Evolutionary conservation across 1,140 invertebrate genomes (phyloP), one percentile per base, ranked within the genome.

Genomic region (Zaprionus nigranus): DNA sequence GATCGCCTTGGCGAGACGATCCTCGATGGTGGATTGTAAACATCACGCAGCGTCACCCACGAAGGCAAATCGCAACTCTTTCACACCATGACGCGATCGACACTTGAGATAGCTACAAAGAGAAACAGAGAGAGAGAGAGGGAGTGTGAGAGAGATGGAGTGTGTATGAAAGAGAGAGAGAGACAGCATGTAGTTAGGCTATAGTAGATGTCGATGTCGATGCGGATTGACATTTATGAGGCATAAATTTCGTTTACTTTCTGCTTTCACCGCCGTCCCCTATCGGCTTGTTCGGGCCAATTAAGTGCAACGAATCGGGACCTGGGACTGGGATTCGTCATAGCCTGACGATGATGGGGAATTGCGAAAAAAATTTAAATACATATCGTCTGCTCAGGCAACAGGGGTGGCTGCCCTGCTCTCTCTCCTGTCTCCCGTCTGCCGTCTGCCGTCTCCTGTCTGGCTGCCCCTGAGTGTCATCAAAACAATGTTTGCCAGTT

Each of bases 401-500:
- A 71, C 56, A 71, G 68, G 74, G 74, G 74, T 76, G 74, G 74
- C 49, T 53, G 38, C 15, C n/a, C 38, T 12, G 9, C 30, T 17
- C 34, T 51, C 26, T 30, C 38, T 12, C 7, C 30, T 13, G 36
- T 51, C 17, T 9, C 0, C 28, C 28, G n/a, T 17, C 26, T 20
- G 9, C 56, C 28, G 15, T 17, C 26, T 17, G 15, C 56, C 13
- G 43, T 34, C 43, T n/a, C 0, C 28, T 1, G 15, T 17, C 26
- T 38, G 40, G 51, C 82, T 86, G 82, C 68, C 83, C 81, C 84
- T 84, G 78, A 87, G 84, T 87, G 84, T 87, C 84, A 87, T 87
- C 84, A 87, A 87, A 88, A 88, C 84, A 88, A 88, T 84, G 84
- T 88, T 88, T 88, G 84, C 58, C 81, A 79, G 78, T 60, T 88